Base-by-base conservation (phyloP, 2,888 invertebrate genomes). In the Drosophila falleni region DNA sequence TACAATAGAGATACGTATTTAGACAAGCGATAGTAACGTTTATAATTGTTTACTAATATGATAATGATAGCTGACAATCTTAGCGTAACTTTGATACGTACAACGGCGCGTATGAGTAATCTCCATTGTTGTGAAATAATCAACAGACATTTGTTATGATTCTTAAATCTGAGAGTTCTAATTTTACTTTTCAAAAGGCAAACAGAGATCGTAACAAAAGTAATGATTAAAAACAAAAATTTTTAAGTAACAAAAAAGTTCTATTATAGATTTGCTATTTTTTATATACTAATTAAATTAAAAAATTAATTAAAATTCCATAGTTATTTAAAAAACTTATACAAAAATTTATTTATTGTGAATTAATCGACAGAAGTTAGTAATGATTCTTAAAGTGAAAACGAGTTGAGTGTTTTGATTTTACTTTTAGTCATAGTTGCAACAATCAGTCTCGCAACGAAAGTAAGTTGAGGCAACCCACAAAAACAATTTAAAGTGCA, bases 401-500 rank as follows among this genome's bases (percentile, higher is more conserved):
- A 16, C n/a, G 5, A 15, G n/a, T 15, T 10, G 31, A 16, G 11
- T 31, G 15, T 10, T 56, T 42, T 5, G 23, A 31, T n/a, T 35
- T 55, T 9, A 26, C 39, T 35, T 13, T 66, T 16, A 39, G 37
- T 46, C 47, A 54, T 9, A 35, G 23, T 44, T 13, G 16, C 39
- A 16, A 46, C 26, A 66, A 47, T 47, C 23, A 55, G 35, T 64
- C 58, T 37, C 51, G 26, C 58, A 74, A 59, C 58, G 80, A 76
- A 76, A 74, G 75, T 74, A 76, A 73, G 53, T 78, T 76, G 44
- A 55, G 58, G 41, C 55, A 50, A 58, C 39, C 13, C 37, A 46
- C 47, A 46, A 42, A 51, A 72, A 63, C 60, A 56, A 67, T 74
- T 44, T 47, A 74, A 72, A 72, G 81, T 78, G 81, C 73, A 73